phyloP scores from a whole-genome alignment of 1,140 invertebrate genomes.

The Danaus melanippus region DNA sequence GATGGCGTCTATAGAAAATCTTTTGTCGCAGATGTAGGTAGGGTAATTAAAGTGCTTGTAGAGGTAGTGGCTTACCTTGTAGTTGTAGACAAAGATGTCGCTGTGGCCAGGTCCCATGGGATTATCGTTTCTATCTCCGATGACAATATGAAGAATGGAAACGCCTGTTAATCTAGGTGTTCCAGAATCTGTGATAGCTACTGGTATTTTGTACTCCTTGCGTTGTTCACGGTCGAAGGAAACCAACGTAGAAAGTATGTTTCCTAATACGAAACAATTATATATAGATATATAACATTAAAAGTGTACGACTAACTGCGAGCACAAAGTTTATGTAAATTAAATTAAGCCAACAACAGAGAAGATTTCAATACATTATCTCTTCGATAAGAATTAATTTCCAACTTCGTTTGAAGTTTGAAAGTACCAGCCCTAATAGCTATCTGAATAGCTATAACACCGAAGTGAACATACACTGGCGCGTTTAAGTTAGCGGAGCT shows the following conservation, averaged over 20 bases:
- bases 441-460: constrained; percentile 11
- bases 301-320: too few species aligned
- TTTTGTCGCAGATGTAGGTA: too few species aligned
- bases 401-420: constrained; percentile 3
- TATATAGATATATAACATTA: not conserved
- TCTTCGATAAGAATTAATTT: too few species aligned
- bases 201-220: constrained; percentile 90
- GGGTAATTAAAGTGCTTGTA: too few species aligned
- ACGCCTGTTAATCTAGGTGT: constrained; percentile 79
- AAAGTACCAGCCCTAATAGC: constrained; percentile 13
- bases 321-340: too few species aligned
- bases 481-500: constrained; percentile 14
- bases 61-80: constrained; percentile 73
- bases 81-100: constrained; percentile 93
- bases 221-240: constrained; percentile 91
- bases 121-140: constrained; percentile 94
- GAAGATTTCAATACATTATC: too few species aligned
- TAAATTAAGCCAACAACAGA: too few species aligned
- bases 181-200: constrained; percentile 89
- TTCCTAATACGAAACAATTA: constrained; percentile 38
- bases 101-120: constrained; percentile 85
- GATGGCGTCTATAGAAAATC: too few species aligned
- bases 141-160: constrained; percentile 86
- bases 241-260: constrained; percentile 74
- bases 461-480: constrained; percentile 19